Evolutionary conservation across 1,140 invertebrate genomes (phyloP).

Genomic region (Papilio glaucus): DNA sequence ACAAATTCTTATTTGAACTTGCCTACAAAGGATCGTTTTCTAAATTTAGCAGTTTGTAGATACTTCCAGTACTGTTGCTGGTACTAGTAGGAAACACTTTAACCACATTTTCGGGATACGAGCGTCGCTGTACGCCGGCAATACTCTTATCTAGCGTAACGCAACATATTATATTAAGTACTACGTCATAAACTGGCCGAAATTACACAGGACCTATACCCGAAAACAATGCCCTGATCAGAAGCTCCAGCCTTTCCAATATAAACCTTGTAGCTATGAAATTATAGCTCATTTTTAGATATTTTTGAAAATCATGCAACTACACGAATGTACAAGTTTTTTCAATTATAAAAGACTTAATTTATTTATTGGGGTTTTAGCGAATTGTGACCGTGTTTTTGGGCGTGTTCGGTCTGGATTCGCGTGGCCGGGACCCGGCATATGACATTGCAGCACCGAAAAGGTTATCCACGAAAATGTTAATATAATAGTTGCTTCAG

Average conservation of each 20-base stretch:
- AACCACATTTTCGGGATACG: constrained; percentile 25
- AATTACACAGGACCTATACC: constrained; percentile 73
- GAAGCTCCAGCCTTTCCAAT: constrained; percentile 39
- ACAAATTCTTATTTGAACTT: too few species aligned
- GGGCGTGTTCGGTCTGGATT: constrained; percentile 45
- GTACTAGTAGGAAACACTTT: constrained; percentile 11
- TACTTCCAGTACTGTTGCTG: neutral
- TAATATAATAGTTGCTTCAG: constrained; percentile 83
- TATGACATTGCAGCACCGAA: constrained; percentile 70
- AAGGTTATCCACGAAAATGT: constrained; percentile 82
- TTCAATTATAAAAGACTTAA: constrained; percentile 78
- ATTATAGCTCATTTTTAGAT: constrained; percentile 56
- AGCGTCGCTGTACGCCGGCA: neutral
- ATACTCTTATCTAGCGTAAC: constrained; percentile 37
- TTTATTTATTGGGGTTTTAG: constrained; percentile 39
- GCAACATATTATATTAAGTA: constrained; percentile 51
- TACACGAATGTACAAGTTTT: constrained; percentile 76
- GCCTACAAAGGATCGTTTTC: too few species aligned
- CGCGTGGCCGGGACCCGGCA: constrained; percentile 38
- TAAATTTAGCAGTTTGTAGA: neutral
- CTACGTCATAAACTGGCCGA: constrained; percentile 73
- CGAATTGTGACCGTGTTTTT: constrained; percentile 42
- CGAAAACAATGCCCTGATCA: constrained; percentile 74
- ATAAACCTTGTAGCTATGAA: constrained; percentile 42
- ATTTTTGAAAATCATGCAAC: constrained; percentile 62